These are phyloP conservation scores for Siniperca knerii DNA, from an alignment of 2,113 vertebrate species.

Conservation along the genomic window DNA sequence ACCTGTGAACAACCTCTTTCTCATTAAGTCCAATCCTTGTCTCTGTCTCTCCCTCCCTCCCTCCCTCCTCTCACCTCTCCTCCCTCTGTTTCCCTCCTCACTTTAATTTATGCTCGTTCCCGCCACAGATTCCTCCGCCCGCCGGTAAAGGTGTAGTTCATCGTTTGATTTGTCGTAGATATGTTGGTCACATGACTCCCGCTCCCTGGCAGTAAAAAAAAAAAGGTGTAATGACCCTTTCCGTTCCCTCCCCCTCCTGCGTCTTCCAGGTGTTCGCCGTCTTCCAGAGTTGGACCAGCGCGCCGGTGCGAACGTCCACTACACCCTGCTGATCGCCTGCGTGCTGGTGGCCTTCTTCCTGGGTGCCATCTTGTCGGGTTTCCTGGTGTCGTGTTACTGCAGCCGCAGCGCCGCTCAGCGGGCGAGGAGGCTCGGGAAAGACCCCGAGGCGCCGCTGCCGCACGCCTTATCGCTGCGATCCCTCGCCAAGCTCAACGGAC, in stretches of 20 bases:
- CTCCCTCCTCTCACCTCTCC: slow-evolving; percentile 10
- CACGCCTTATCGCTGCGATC: slow-evolving; percentile 87
- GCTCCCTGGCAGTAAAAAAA: neutral
- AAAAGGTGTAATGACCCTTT: neutral
- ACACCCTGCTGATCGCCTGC: slow-evolving; percentile 85
- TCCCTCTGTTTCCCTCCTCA: neutral
- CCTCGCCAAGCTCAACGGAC: slow-evolving; percentile 86
- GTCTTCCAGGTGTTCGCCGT: slow-evolving; percentile 75
- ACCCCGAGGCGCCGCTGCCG: slow-evolving; percentile 82
- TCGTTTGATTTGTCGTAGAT: neutral
- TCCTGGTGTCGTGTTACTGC: slow-evolving; percentile 90
- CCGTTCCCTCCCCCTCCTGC: too few relatives aligned
- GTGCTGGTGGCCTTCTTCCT: slow-evolving; percentile 87
- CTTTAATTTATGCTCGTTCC: neutral
- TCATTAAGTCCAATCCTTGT: slow-evolving; percentile 49
- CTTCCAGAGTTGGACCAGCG: slow-evolving; percentile 62
- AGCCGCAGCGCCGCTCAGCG: slow-evolving; percentile 76
- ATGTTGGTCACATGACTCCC: too few relatives aligned
- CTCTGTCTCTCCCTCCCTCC: slow-evolving; percentile 1
- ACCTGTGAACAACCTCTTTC: slow-evolving; percentile 42
- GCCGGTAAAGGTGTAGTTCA: neutral
- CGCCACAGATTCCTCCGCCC: neutral
- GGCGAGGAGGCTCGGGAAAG: slow-evolving; percentile 75
- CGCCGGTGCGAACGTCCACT: slow-evolving; percentile 75
- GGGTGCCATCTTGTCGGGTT: slow-evolving; percentile 86